Base-by-base conservation (phyloP, 1,140 invertebrate species). In the Brevipalpus yothersi region DNA sequence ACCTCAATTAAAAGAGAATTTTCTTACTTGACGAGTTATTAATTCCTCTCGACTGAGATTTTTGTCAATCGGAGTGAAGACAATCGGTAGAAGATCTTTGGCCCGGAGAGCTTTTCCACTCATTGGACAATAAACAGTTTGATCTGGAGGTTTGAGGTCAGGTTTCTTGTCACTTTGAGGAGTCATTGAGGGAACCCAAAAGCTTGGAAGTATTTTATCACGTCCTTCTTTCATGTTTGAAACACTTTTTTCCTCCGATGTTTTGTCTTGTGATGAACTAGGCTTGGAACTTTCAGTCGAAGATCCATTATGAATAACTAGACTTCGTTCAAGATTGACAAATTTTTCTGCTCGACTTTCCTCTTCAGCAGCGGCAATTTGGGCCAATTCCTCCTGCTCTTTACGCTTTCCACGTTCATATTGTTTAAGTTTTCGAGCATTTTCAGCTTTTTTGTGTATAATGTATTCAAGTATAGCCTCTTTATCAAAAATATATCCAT, bases 391-490 rank as follows among this genome's bases (percentile, higher is more conserved):
- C 65, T 80, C 79, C 64, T 67, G 67, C 21, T 68, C 65, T 60
- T 69, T 71, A 40, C 81, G 79, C 60, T 83, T 80, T 67, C 94
- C 82, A 65, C 84, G 88, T 69, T 96, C 86, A 72, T 84, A 98
- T 69, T 91, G 86, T 69, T 96, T 95, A 54, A 92, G 63, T 71
- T 92, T 86, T 55, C 83, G 77, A 17, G 80, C 80, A 65, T 89
- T 86, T 71, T 95, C 90, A 66, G 80, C 85, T 69, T 98, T 98
- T 70, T 97, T 94, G 1, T 86, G 79, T 41, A 98, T 77, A 58
- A 98, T 85, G 65, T 97, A 98, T 69, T 95, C 83, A 10, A 98
- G 69, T 64, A 99, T 89, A 3, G 92, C 84, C 79, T 97, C 91
- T 70, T 96, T 95, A 66, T 98, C 94, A 73, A 87, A 99, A 0